phyloP scores from a whole-genome alignment of 2,113 vertebrate genomes.

The Phylloscopus trochiloides region DNA sequence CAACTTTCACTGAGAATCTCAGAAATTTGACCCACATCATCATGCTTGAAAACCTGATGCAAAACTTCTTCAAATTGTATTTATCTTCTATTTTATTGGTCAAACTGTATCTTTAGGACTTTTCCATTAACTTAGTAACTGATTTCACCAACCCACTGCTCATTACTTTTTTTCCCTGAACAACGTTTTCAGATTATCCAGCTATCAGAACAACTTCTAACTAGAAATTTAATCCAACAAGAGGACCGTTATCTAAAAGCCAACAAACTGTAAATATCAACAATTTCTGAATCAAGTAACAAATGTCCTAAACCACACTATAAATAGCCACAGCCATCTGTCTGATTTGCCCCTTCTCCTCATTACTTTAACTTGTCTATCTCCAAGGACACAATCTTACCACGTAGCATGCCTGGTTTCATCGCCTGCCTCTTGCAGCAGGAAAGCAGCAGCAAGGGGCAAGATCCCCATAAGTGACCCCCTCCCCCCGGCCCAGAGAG shows the following conservation, averaged over 20 bases:
- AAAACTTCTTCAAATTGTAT: neutral
- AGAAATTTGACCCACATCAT: neutral
- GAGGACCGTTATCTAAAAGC: neutral
- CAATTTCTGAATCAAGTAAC: conserved; percentile 39
- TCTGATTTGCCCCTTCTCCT: conserved; percentile 49
- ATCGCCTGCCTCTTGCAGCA: neutral
- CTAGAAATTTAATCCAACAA: neutral
- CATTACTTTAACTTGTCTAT: conserved; percentile 15
- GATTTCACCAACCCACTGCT: neutral
- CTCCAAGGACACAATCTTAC: conserved; percentile 6
- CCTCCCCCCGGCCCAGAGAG: neutral
- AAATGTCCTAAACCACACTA: conserved; percentile 37
- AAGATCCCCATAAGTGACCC: neutral
- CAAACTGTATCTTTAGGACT: neutral
- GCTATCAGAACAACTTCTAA: neutral
- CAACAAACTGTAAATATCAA: conserved; percentile 56
- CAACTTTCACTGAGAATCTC: neutral
- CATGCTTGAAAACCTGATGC: neutral
- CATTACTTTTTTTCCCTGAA: neutral
- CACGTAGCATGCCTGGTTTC: neutral
- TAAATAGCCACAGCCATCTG: conserved; percentile 56
- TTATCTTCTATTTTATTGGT: neutral
- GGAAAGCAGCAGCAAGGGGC: neutral
- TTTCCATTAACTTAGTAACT: neutral
- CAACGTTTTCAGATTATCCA: neutral